phyloP scores from a whole-genome alignment of 2,113 vertebrate genomes.

The rat (Rattus norvegicus) region GRCr8 NC_086032.1:3858501-3859000 shows the following conservation, averaged over 20 bases:
- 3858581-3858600: neutral
- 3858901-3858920: conserved; percentile 70
- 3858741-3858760: neutral
- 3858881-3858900: conserved; percentile 57
- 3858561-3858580: neutral
- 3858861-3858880: conserved; percentile 70
- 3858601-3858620: neutral
- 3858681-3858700: neutral
- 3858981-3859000: conserved; percentile 81
- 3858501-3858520: no score
- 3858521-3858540: neutral
- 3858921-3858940: conserved; percentile 71
- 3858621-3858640: neutral
- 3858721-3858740: neutral
- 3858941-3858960: conserved; percentile 80
- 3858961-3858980: conserved; percentile 82
- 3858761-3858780: neutral
- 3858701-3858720: neutral
- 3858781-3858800: neutral
- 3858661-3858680: neutral
- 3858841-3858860: conserved; percentile 68
- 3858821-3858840: conserved; percentile 46
- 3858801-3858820: neutral
- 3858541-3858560: neutral
- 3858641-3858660: neutral